Base-by-base conservation (phyloP, 1,140 invertebrate genomes). In the Aradophagus sp. region DNA sequence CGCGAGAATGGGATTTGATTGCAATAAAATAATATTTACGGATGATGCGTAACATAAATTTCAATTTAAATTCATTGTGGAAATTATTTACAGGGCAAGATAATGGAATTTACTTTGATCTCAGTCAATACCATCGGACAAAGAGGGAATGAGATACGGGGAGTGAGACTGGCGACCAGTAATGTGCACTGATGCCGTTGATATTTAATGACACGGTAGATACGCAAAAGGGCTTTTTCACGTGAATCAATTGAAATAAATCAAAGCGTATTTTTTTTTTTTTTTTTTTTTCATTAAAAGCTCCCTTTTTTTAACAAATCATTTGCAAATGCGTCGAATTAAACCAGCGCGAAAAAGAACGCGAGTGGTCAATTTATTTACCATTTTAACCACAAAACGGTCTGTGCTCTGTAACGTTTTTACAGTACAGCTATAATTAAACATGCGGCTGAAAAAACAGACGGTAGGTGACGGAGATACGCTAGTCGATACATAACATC, bases 31-130 rank as follows among this genome's bases (percentile, higher is more conserved):
- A 65, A 65, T 65, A 65, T 48, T 47, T 39, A 47, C 59, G 41
- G 59, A 41, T 65, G 47, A 53, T 47, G 48, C 23, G 14, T 47
- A 47, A 65, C 48, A 55, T 55, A 65, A 65, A 65, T 65, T 65
- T 65, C 61, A 65, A 55, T 65, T 65, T 55, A 65, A 65, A 65
- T 65, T 65, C 61, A 55, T 55, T 48, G 61, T 55, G 34, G 17
- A 45, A 48, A 65, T 44, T 55, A 41, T 55, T 55, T 44, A 50
- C 44, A 42, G 44, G 35, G 5, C 44, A 19, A 23, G 44, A 15
- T 66, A 66, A 66, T 66, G 44, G 44, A 66, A 56, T 66, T 65
- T 41, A 56, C 52, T 48, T 66, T 61, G 29, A 31, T 31, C 29
- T 31, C 29, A 31, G n/a, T 31, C 5, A 31, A 11, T 11, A 5